Base-by-base conservation (phyloP, 2,113 vertebrate species). In the Varanus komodoensis region DNA sequence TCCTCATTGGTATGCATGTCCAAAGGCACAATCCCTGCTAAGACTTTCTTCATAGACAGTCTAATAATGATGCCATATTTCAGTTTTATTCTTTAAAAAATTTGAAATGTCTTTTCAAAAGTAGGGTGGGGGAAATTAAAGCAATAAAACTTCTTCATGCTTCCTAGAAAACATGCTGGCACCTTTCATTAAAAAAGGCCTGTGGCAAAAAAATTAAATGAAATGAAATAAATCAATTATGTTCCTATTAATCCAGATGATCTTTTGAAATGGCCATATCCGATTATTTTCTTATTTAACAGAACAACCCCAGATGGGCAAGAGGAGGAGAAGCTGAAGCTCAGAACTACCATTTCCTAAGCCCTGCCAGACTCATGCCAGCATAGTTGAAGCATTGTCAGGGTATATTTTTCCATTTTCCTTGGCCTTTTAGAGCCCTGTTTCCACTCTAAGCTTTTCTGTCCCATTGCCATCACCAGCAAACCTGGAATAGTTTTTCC, bases 31-130 rank as follows among this genome's bases (percentile, higher is more conserved):
- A 6, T 67, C 87, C 23, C 29, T 57, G 34, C 50, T 88, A 69
- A 93, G 85, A 71, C 50, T 89, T 94, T 89, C 74, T 90, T 80
- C 91, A 67, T 80, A 94, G 91, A 87, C 85, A 79, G 0, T 0
- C 82, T 92, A 91, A 91, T 95, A 96, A 95, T 93, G 85, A 82
- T 67, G 86, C 34, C 52, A 57, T 95, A 89, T 93, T 95, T 96
- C 79, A 92, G 89, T 90, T 92, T 85, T 85, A 77, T 86, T 67
- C 87, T 91, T 83, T 80, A 87, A 82, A 93, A 95, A 95, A 90
- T 92, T 92, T 88, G 89, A 95, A 88, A 74, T 91, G 50, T 85
- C 87, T 93, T 83, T 38, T 89, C 86, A 52, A 77, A 94, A 19
- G 38, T 44, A 44, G 38, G 38, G 38, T 44, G 48, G 29, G 48